Evolutionary conservation across 2,113 vertebrate species (phyloP).

Genomic region (Osmerus eperlanus): DNA sequence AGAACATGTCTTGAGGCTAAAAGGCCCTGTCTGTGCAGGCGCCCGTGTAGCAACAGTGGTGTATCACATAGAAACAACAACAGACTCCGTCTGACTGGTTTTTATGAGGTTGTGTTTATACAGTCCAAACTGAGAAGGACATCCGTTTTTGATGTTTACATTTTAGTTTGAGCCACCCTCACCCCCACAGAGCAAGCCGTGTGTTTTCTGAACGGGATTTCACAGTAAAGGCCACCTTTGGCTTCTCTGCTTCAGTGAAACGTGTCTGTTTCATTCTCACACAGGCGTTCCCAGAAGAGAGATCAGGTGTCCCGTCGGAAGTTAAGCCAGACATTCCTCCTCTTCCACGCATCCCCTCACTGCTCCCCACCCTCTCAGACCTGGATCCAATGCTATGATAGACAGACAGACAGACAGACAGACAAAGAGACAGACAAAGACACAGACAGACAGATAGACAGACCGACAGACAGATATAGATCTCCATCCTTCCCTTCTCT

Average conservation of each 20-base stretch:
- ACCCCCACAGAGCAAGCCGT: slow-evolving; percentile 13
- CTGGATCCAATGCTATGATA: slow-evolving; percentile 9
- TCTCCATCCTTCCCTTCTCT: slow-evolving; percentile 14
- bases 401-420: too few relatives aligned
- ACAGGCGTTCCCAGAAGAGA: slow-evolving; percentile 40
- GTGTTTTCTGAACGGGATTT: slow-evolving; percentile 37
- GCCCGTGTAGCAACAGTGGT: not conserved
- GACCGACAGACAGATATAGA: not conserved
- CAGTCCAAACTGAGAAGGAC: not conserved
- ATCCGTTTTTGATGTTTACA: slow-evolving; percentile 12
- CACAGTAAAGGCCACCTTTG: slow-evolving; percentile 41
- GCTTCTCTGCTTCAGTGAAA: slow-evolving; percentile 51
- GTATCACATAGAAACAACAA: not conserved
- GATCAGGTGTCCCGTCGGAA: slow-evolving; percentile 59
- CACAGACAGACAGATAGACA: not conserved
- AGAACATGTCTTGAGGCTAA: too few relatives aligned
- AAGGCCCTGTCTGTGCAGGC: not conserved
- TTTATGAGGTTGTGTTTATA: not conserved
- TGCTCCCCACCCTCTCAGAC: slow-evolving; percentile 22
- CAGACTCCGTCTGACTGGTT: not conserved
- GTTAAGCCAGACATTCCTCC: slow-evolving; percentile 41
- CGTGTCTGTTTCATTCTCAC: slow-evolving; percentile 54
- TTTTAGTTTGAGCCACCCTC: slow-evolving; percentile 10
- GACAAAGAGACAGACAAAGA: not conserved
- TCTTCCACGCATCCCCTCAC: slow-evolving; percentile 16